Evolutionary conservation across 2,797 vertebrate species (phyloP), one percentile per base, ranked within the genome.

Genomic region (Lemur catta): DNA sequence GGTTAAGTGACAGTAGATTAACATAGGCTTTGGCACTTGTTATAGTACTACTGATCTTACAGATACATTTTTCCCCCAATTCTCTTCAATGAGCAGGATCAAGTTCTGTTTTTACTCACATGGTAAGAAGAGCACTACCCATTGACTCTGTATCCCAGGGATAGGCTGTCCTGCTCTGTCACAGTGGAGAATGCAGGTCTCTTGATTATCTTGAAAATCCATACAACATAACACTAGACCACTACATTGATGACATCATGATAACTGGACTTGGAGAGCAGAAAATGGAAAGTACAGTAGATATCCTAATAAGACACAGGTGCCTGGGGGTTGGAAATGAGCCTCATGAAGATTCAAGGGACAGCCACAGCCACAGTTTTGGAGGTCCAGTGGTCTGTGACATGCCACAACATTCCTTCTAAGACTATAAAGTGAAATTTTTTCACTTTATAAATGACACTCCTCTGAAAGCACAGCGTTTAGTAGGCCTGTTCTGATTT

Each of bases 1-100:
- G 80, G 65, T 69, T 93, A 93, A 69, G 9, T 94, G 75, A 80
- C 26, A 85, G 35, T 79, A 71, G 20, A 85, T 92, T 95, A 94
- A 75, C 55, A 90, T 18, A 93, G 50, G 20, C 18, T 85, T 95
- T 92, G 90, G 28, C n/a, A 74, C 46, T 88, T 78, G 1, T 55
- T 85, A 52, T 46, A 48, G 33, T 12, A 63, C 30, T 84, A 61
- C 22, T 55, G 28, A 57, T 76, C 15, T 89, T 46, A 6, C 11
- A 79, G 14, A 74, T 75, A 57, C 10, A 57, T 59, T 30, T 59
- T 63, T 13, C n/a, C 26, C 50, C 52, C 2, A 84, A 52, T 91
- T 92, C 24, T 80, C 8, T 93, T 92, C 69, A 74, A 33, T 85
- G 87, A 91, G 4, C 26, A 90, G 3, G 12, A 69, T 35, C 0